Conservation (phyloP, 2,888 invertebrate species). For the Physocephala rufipes region DNA sequence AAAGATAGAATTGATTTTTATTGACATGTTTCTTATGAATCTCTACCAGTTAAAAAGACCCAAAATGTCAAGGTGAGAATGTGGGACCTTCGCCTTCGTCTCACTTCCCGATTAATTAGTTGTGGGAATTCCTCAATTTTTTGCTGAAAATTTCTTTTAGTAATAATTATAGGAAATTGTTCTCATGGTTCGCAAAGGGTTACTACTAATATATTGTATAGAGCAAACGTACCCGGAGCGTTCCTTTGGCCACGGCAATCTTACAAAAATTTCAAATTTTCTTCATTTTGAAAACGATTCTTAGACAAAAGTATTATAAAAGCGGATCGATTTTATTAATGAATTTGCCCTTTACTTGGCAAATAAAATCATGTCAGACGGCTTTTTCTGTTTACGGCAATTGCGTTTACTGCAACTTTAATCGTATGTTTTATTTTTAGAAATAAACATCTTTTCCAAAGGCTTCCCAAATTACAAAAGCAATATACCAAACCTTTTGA, state of each 20-base stretch:
- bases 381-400: too few relatives aligned
- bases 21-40: too few relatives aligned
- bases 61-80: too few relatives aligned
- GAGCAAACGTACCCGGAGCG: slow-evolving; percentile 19
- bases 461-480: slow-evolving; percentile 27
- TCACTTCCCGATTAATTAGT: too few relatives aligned
- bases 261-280: slow-evolving; percentile 14
- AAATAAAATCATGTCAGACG: too few relatives aligned
- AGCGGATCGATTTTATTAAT: neutral
- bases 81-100: too few relatives aligned
- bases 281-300: neutral
- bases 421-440: neutral
- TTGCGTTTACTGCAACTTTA: slow-evolving; percentile 4
- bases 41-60: too few relatives aligned
- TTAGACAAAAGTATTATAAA: neutral
- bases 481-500: slow-evolving; percentile 43
- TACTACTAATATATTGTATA: slow-evolving; percentile 21
- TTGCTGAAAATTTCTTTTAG: too few relatives aligned
- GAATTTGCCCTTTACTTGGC: neutral
- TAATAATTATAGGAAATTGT: too few relatives aligned
- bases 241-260: slow-evolving; percentile 24
- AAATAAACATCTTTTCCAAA: slow-evolving; percentile 7
- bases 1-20: too few relatives aligned
- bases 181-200: neutral
- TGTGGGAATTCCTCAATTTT: too few relatives aligned